phyloP scores from a whole-genome alignment of 1,140 invertebrate genomes.

The Drosophila funebris region DNA sequence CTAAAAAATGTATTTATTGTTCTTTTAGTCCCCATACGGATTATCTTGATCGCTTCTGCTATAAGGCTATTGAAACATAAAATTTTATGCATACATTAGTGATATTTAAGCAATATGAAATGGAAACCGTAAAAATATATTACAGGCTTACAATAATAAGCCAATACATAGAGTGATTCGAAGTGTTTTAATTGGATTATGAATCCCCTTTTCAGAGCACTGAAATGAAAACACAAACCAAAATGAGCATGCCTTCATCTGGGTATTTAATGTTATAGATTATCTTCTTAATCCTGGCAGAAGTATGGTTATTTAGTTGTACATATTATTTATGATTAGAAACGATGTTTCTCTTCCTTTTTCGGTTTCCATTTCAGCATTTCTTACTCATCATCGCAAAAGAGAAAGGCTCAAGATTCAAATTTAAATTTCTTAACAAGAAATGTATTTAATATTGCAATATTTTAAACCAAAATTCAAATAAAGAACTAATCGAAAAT shows the following conservation, averaged over 20 bases:
- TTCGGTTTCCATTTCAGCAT: slow-evolving; percentile 7
- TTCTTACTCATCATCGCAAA: slow-evolving; percentile 6
- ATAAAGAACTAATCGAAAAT: slow-evolving; percentile 42
- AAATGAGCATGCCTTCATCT: neutral
- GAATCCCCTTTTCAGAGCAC: neutral
- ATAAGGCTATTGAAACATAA: slow-evolving; percentile 48
- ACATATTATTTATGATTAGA: too few relatives aligned
- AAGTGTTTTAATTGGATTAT: neutral
- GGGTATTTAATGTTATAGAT: neutral
- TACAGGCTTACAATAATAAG: too few relatives aligned
- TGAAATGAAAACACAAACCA: neutral
- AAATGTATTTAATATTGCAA: slow-evolving; percentile 73
- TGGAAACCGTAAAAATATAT: slow-evolving; percentile 22
- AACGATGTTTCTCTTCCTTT: neutral
- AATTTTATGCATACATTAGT: slow-evolving; percentile 24
- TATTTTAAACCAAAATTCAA: slow-evolving; percentile 55
- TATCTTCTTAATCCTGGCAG: too few relatives aligned
- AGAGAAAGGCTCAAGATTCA: slow-evolving; percentile 25
- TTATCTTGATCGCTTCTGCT: slow-evolving; percentile 43
- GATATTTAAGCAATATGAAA: slow-evolving; percentile 46
- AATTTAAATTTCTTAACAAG: slow-evolving; percentile 51
- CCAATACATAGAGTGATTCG: neutral
- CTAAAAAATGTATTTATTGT: slow-evolving; percentile 64
- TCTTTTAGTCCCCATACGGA: slow-evolving; percentile 33
- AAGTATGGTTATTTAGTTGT: too few relatives aligned